Evolutionary conservation across 2,888 invertebrate genomes (phyloP), one percentile per base, ranked within the genome.

Genomic region (Amblyjoppa proteus): DNA sequence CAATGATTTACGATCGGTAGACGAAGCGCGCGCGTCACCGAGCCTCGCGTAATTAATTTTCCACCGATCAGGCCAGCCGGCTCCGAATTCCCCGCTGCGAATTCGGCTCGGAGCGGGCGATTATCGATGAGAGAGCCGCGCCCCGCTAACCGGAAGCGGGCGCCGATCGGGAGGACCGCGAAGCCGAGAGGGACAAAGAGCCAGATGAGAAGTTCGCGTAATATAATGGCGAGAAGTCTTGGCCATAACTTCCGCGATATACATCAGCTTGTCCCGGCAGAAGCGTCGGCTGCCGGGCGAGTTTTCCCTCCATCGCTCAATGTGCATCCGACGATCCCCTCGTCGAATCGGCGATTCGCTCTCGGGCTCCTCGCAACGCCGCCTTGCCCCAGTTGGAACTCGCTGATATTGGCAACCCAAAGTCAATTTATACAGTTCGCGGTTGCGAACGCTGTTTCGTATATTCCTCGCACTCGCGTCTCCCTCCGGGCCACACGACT

Each of bases 331-430:
- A 13, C 31, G 61, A 61, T 5, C 3, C n/a, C n/a, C 38, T 7
- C 38, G 9, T 9, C 38, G 38, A 38, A 9, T 4, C 38, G 38
- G 38, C 61, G 31, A 5, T 16, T 16, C 3, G 61, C 34, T 28
- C 16, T 16, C 13, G 28, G 66, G 11, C 79, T 61, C 58, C 69
- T 64, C 70, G 58, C 64, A 71, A 53, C 64, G 45, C 20, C 25
- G 16, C 25, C 41, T 16, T 53, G 76, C 53, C 61, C 64, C 71
- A 76, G 82, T 88, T 85, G 85, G 86, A 89, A 83, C 88, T 84
- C 87, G 74, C 89, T 88, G 88, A 89, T 88, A 89, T 89, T 88
- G 89, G 89, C 89, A 89, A 89, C 83, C 45, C 61, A 76, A 76
- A 76, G 81, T 74, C 83, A 88, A 89, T 87, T 88, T 61, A 61